Evolutionary conservation across 2,113 vertebrate species (phyloP), one percentile per base, ranked within the genome.

Genomic region (Zootoca vivipara): DNA sequence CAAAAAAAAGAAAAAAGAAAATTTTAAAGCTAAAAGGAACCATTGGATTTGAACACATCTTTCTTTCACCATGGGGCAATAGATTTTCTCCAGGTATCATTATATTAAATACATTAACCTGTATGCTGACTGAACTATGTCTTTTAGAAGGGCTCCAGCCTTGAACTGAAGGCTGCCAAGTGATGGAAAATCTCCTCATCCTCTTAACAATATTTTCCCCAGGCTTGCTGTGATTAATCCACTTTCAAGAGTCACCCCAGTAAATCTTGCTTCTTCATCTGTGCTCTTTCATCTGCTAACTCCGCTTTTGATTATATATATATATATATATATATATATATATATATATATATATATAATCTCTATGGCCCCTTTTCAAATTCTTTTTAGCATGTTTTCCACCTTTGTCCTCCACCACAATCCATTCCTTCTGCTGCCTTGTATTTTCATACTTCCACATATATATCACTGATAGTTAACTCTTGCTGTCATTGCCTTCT

Each of bases 281-380:
- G 9, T 26, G 22, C 79, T 67, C 35, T 67, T 67, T 82, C 80
- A 82, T 82, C 80, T 82, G 30, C 35, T 28, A 65, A 28, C 62
- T 35, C 79, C 35, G 24, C 30, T 65, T 82, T 82, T 82, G 58
- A 65, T 82, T 38, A 65, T 64, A 82, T 64, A 82, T 82, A 82
- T 81, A 82, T 38, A 82, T 82, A 64, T n/a, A n/a, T n/a, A n/a
- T n/a, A n/a, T n/a, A n/a, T n/a, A n/a, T n/a, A n/a, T n/a, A n/a
- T n/a, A n/a, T n/a, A n/a, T 38, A 65, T 64, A 82, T 64, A 82
- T 82, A 82, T 81, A 82, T 38, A 82, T 82, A 64, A 81, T 81
- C 79, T 64, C 58, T 15, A 52, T 78, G 42, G 75, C 75, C 75
- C 26, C 72, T 84, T 56, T 84, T 33, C n/a, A 33, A 72, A 84